These are phyloP conservation scores for Plumapathes pennacea DNA, from an alignment of 92 coral and sea anemone species.

Conservation along the genomic window DNA sequence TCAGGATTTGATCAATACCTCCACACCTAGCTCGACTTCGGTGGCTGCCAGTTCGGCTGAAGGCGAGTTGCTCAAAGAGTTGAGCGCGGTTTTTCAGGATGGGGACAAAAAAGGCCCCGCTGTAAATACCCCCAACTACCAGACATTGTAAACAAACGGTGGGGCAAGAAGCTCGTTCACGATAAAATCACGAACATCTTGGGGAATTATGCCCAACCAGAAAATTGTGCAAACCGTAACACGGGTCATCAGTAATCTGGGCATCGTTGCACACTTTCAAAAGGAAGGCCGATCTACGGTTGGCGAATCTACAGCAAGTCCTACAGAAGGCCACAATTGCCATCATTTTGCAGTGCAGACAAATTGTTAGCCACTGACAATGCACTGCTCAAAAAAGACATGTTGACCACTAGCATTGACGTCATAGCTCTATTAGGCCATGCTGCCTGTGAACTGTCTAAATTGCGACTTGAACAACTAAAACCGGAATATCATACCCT, in stretches of 20 bases:
- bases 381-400: not conserved
- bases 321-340: constrained; percentile 1
- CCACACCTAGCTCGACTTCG: too few species aligned
- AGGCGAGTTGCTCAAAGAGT: constrained; percentile 24
- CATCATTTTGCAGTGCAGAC: not conserved
- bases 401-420: constrained; percentile 13
- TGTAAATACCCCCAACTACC: constrained; percentile 34
- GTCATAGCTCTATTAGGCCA: constrained; percentile 22
- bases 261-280: not conserved
- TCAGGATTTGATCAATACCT: too few species aligned
- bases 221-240: too few species aligned
- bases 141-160: constrained; percentile 44
- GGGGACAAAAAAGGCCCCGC: constrained; percentile 33
- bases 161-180: constrained; percentile 30
- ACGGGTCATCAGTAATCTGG: constrained; percentile 31
- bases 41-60: too few species aligned
- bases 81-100: constrained; percentile 33
- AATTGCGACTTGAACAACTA: constrained; percentile 27
- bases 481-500: constrained; percentile 37
- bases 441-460: constrained; percentile 12
- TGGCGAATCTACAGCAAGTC: constrained; percentile 23
- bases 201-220: too few species aligned
- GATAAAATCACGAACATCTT: constrained; percentile 27
- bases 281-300: constrained; percentile 13
- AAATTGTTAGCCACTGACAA: not conserved